Base-by-base conservation (phyloP, 1,140 invertebrate species). In the Condylostylus longicornis region DNA sequence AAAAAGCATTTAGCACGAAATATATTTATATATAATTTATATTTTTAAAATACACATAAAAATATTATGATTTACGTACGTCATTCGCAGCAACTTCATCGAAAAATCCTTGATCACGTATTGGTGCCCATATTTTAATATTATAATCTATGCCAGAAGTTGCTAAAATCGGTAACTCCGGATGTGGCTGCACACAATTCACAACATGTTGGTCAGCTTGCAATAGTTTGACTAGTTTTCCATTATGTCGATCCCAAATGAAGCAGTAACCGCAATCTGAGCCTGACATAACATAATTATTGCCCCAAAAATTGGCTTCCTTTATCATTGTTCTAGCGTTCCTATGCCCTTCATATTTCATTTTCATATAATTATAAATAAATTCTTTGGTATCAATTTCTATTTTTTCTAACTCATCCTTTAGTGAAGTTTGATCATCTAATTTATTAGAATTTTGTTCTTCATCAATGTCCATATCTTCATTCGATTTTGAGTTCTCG, bases 81-180 rank as follows among this genome's bases (percentile, higher is more conserved):
- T 78, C 75, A 43, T 74, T 66, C 1, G 82, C 78, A 46, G 69
- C 68, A 33, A 63, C 64, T n/a, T 62, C 58, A 57, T 84, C 72
- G 61, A 85, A 88, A 13, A 43, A 62, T 0, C 63, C 50, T 33
- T 73, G 66, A 6, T 71, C 63, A 9, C 69, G 67, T 10, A 72
- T 55, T 1, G 86, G 86, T 3, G 77, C 69, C 83, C 84, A 90
- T 1, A 91, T 56, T 61, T 91, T 91, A 7, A 90, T 70, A 53
- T 90, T 82, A 59, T 90, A 85, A 55, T 91, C 87, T 40, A 91
- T 89, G 7, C 87, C 87, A 42, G 84, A 88, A 6, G 84, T 82
- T 1, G 84, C 84, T 5, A 91, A 52, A 44, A 87, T 71, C 37
- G 84, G 83, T 38, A 84, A 61, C 42, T 65, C 74, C 0, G 85